Evolutionary conservation across 2,888 invertebrate species (phyloP), one percentile per base, ranked within the genome.

Genomic region (Aradus depressus): DNA sequence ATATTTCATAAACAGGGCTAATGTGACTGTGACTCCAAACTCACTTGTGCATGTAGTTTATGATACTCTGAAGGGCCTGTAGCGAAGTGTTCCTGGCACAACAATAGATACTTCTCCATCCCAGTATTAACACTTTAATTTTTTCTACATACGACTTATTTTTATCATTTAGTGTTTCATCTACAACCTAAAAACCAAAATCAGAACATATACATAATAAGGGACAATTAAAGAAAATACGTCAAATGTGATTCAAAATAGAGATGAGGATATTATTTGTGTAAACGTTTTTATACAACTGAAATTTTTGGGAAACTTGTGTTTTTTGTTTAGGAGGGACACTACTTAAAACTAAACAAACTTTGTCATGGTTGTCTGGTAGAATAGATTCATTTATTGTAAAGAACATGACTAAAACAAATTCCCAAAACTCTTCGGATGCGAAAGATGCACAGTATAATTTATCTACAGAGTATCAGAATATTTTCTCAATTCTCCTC

Each of bases 121-220:
- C 68, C 60, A 67, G 64, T 63, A 70, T 62, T 62, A 71, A 66
- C 61, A 68, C 66, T 60, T 65, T 66, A 61, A 70, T 68, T 66
- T 70, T 70, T 64, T 69, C 70, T 62, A 62, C 63, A 66, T 69
- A 71, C 58, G 67, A 68, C 62, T 67, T 70, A 61, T 67, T 68
- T 62, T 65, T 65, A 66, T 71, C 70, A 63, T 65, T 68, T 63
- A 71, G 62, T 60, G 67, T 66, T 62, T 66, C 66, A 64, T 70
- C 70, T 62, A 70, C 64, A 64, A 67, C 67, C 70, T 70, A 64
- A 32, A 63, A 67, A n/a, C n/a, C 47, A 45, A 55, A 56, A 48
- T 14, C 22, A 48, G 26, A 23, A n/a, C 6, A 19, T 19, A 16
- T n/a, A 18, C 12, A 35, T 5, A 35, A 35, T 8, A 5, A n/a